Conservation (phyloP, 2,888 invertebrate species). For the Torymus texanus region DNA sequence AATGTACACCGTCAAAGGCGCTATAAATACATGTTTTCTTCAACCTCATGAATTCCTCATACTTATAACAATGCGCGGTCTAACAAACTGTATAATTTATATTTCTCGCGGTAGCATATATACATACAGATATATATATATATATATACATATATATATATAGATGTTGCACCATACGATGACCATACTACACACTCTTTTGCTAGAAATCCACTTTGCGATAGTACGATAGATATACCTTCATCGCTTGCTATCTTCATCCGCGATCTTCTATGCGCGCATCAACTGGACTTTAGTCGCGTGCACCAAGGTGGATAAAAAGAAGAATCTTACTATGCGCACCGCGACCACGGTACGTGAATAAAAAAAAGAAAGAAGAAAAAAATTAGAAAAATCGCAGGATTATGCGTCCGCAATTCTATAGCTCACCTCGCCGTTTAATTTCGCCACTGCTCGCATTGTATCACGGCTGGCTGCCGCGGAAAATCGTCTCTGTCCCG, state of each 20-base stretch:
- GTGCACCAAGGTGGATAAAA: not conserved
- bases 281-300: constrained; percentile 34
- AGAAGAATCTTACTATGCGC: too few species aligned
- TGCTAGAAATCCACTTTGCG: not conserved
- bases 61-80: constrained; percentile 24
- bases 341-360: not conserved
- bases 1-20: not conserved
- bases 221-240: too few species aligned
- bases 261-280: constrained; percentile 5
- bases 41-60: constrained; percentile 17
- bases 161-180: too few species aligned
- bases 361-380: not conserved
- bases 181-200: not conserved
- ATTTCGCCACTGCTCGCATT: too few species aligned
- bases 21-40: constrained; percentile 5
- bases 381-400: not conserved
- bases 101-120: constrained; percentile 10
- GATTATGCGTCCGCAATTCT: not conserved
- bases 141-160: too few species aligned
- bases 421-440: constrained; percentile 8
- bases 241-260: not conserved
- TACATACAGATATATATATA: too few species aligned
- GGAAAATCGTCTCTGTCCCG: constrained; percentile 48
- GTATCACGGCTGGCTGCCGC: constrained; percentile 45
- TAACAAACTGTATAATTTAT: constrained; percentile 52